Base-by-base conservation (phyloP, 2,888 invertebrate genomes). In the Trilocha varians region DNA sequence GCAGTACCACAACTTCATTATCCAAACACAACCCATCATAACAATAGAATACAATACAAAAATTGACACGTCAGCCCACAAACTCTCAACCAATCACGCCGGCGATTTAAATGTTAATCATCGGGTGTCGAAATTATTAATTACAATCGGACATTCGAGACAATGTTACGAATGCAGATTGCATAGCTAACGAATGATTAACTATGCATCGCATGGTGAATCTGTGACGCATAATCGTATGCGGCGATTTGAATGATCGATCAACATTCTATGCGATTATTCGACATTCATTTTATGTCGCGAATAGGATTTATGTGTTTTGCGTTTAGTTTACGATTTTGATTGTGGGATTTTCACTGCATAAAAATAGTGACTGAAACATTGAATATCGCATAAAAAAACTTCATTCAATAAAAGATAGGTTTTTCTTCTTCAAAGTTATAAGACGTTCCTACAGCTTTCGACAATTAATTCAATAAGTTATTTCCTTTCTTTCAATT, bases 61-160 rank as follows among this genome's bases (percentile, higher is more conserved):
- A 11, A 11, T 25, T 25, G 11, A 11, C 11, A 25, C 11, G 40
- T 34, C 25, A 34, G 37, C 32, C 37, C 41, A 39, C 51, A 37
- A 47, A 46, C 49, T 49, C 49, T 57, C 62, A 58, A 59, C 67
- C 68, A 62, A 70, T 66, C 54, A 64, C 57, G 57, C 60, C 63
- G 58, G 61, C 65, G 75, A 74, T 80, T 76, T 78, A 79, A 83
- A 80, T 77, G 79, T 78, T 82, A 80, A 83, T 82, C 68, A 72
- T 65, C 59, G 63, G 75, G 83, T 79, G 82, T 75, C 73, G 80
- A 83, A 83, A 85, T 85, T 83, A 85, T 83, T 83, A 85, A 84
- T 84, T 76, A 75, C 77, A 59, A 50, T 64, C 68, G 65, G 65
- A 65, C 72, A 73, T 66, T 68, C 52, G 55, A 49, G 54, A 65